These are phyloP conservation scores for Arbacia lixula DNA, from an alignment of 53 echinoderm and acorn worm genomes.

Conservation along the genomic window DNA sequence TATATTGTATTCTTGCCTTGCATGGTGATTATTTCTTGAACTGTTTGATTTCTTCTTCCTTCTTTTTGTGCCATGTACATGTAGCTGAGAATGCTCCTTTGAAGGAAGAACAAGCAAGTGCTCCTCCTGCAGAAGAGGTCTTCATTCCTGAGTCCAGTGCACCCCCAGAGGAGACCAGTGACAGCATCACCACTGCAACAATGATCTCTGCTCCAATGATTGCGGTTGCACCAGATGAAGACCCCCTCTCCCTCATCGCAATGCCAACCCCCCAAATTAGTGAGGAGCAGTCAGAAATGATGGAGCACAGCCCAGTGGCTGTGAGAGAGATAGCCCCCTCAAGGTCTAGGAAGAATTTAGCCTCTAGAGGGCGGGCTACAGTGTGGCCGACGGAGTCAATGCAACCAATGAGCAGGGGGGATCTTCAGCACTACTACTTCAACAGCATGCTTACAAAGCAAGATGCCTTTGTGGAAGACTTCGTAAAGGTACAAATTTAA, in stretches of 20 bases:
- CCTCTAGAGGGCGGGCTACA: neutral
- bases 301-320: neutral
- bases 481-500: slow-evolving; percentile 73
- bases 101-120: slow-evolving; percentile 20
- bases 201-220: slow-evolving; percentile 6
- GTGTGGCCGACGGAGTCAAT: slow-evolving; percentile 42
- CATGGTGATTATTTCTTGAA: no score
- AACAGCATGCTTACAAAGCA: slow-evolving; percentile 78
- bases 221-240: slow-evolving; percentile 1
- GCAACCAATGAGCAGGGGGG: slow-evolving; percentile 68
- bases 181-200: neutral
- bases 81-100: slow-evolving; percentile 10
- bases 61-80: neutral
- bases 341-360: neutral
- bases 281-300: neutral
- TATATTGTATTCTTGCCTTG: no score
- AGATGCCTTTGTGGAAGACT: slow-evolving; percentile 79
- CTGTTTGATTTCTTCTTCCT: no score
- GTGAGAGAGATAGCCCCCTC: neutral
- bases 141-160: neutral
- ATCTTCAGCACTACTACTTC: slow-evolving; percentile 81
- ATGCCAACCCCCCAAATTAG: neutral
- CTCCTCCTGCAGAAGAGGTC: slow-evolving; percentile 18
- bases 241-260: neutral
- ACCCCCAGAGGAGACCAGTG: neutral